Evolutionary conservation across 2,888 invertebrate genomes (phyloP), one percentile per base, ranked within the genome.

Genomic region (Bellardia bayeri): DNA sequence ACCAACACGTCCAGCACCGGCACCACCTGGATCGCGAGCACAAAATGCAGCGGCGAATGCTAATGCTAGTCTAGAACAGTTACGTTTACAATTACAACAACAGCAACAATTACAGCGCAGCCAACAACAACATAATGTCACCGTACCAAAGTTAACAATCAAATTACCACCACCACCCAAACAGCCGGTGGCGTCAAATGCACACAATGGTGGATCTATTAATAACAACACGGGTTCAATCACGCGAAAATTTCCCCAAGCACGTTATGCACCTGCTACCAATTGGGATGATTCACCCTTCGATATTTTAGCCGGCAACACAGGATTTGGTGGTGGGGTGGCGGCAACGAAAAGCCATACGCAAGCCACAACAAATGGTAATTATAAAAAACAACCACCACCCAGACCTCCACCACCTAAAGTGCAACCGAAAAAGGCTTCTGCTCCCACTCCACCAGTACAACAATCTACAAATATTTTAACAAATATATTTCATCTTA

Each of bases 361-460:
- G 4, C 71, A 71, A 51, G 9, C 6, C 82, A 64, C 42, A 11
- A 79, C 76, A 49, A 90, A 89, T 80, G 90, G 89, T 71, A 91
- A 89, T 76, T 89, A 85, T 56, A 93, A 92, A 89, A 93, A 92
- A 87, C 90, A 91, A 86, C 93, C 94, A 68, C 93, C 94, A 69
- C 94, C 94, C 37, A 90, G 94, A 80, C 94, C 94, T 54, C 94
- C 94, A 85, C 94, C 94, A 83, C 94, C 94, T 9, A 91, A 91
- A 89, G 89, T 92, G 42, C 90, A 90, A 40, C 89, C 90, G 0
- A 91, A 90, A 9, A 91, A 90, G 71, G 68, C 88, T 37, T 82
- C 89, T 45, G 90, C 89, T n/a, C 88, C 90, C 69, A 85, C 88
- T 13, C 89, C 90, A n/a, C 89, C 90, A 68, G 13, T 89, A 63